Evolutionary conservation across 2,797 vertebrate species (phyloP).

Genomic region (Sebastes taczanowskii): DNA sequence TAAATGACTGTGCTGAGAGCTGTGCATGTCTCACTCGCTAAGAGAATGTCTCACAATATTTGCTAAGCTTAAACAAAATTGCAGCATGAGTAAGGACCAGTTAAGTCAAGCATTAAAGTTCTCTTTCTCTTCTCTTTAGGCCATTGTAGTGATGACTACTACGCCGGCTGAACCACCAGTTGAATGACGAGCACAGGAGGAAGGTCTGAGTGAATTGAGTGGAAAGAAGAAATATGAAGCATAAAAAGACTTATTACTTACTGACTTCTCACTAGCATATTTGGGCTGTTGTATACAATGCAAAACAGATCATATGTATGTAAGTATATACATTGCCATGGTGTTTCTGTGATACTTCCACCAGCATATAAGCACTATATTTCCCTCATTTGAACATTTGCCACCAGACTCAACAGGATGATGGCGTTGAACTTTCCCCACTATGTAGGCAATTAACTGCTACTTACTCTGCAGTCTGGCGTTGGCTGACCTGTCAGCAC

Average conservation of each 20-base stretch:
- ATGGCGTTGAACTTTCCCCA: not conserved
- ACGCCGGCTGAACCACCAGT: not conserved
- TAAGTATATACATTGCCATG: not conserved
- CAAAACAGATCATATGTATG: not conserved
- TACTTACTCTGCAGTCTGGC: not conserved
- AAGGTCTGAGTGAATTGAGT: not conserved
- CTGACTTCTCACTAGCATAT: not conserved
- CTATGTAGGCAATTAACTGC: not conserved
- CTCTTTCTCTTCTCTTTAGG: constrained; percentile 42
- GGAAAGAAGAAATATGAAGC: not conserved
- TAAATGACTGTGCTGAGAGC: not conserved
- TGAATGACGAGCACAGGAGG: constrained; percentile 25
- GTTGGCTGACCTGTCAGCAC: not conserved
- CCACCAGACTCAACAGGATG: not conserved
- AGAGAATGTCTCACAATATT: not conserved
- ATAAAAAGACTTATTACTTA: not conserved
- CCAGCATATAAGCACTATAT: not conserved
- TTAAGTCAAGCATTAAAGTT: not conserved
- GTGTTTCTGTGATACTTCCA: not conserved
- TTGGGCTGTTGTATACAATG: not conserved
- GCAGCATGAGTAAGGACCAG: not conserved
- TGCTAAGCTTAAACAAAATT: not conserved
- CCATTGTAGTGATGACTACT: constrained; percentile 45
- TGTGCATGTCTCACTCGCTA: not conserved
- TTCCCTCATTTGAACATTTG: not conserved